These are phyloP conservation scores for Aricia artaxerxes DNA, from an alignment of 2,888 invertebrate species.

Conservation along the genomic window DNA sequence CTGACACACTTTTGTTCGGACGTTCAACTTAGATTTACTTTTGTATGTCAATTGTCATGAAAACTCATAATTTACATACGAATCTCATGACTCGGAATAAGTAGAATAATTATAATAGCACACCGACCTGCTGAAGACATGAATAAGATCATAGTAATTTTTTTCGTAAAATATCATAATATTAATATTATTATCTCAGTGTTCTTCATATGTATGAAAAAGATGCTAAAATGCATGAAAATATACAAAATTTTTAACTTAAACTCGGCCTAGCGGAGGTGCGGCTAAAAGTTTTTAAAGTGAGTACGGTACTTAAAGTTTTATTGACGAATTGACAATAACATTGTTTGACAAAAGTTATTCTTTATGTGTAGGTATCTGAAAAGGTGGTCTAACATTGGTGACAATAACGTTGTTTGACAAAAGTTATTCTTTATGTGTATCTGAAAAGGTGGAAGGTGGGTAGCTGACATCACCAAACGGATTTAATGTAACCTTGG, in stretches of 20 bases:
- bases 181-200: no score
- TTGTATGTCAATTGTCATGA: background rate
- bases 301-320: no score
- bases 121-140: no score
- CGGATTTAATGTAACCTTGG: background rate
- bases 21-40: constrained; percentile 7
- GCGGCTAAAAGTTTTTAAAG: no score
- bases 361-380: no score
- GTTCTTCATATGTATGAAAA: background rate
- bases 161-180: no score
- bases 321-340: no score
- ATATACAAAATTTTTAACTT: background rate
- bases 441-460: background rate
- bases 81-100: background rate
- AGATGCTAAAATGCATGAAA: background rate
- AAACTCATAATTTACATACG: background rate
- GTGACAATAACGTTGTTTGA: no score
- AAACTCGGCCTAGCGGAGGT: background rate
- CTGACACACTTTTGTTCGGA: constrained; percentile 18
- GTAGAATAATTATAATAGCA: background rate
- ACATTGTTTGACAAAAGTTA: no score
- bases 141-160: no score
- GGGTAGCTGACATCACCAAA: background rate
- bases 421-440: no score
- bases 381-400: no score